These are phyloP conservation scores for Xylocampa areola DNA, from an alignment of 2,888 invertebrate genomes.

Conservation along the genomic window DNA sequence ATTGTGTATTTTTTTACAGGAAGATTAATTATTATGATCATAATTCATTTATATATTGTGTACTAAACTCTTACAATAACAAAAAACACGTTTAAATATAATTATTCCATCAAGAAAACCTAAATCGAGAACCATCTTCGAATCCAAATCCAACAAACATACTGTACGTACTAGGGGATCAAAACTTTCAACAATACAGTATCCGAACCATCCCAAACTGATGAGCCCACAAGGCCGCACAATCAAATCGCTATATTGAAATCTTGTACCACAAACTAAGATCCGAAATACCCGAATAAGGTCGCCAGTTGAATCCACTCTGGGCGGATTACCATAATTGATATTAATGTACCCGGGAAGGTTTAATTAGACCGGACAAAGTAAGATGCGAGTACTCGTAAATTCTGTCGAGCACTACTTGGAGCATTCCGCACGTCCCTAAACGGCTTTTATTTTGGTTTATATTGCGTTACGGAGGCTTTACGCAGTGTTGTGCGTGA, in stretches of 20 bases:
- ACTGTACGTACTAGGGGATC: not conserved
- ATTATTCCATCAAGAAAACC: not conserved
- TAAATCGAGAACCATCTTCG: not conserved
- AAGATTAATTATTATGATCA: too few relatives aligned
- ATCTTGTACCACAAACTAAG: conserved; percentile 58
- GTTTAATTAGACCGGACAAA: conserved; percentile 83
- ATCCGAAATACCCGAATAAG: conserved; percentile 62
- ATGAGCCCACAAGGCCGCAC: conserved; percentile 3
- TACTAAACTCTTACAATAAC: too few relatives aligned
- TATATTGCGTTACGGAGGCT: conserved; percentile 42
- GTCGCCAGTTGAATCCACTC: conserved; percentile 75
- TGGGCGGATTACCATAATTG: conserved; percentile 82
- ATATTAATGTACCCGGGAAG: conserved; percentile 82
- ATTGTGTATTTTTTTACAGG: too few relatives aligned
- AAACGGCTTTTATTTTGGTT: conserved; percentile 60
- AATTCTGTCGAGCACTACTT: conserved; percentile 64
- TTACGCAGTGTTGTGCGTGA: conserved; percentile 18
- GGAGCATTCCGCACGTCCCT: conserved; percentile 55
- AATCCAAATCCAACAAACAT: not conserved
- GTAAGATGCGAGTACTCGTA: conserved; percentile 71
- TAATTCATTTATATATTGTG: too few relatives aligned
- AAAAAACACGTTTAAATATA: not conserved
- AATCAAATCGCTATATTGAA: conserved; percentile 56
- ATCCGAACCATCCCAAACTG: not conserved
- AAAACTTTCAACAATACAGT: not conserved